Base-by-base conservation (phyloP, 2,888 invertebrate species). In the Mesochorus sp. region DNA sequence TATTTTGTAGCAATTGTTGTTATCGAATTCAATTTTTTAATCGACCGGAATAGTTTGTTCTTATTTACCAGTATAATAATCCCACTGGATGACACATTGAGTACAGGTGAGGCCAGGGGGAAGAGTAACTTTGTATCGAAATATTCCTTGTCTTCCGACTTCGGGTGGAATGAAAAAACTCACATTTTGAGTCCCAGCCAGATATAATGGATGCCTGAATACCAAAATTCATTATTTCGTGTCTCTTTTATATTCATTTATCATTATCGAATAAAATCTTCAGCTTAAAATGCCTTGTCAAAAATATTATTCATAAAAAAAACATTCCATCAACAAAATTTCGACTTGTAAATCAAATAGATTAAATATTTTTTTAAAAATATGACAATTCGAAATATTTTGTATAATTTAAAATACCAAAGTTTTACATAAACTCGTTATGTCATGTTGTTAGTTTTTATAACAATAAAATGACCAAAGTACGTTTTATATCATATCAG, bases 31-130 rank as follows among this genome's bases (percentile, higher is more conserved):
- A 24, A 12, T 51, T 6, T 12, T 3, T 0, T 2, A 67, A 17
- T 44, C 55, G 10, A 51, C 44, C 34, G 19, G 55, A 8, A 26
- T 12, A 47, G 44, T 24, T 61, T 26, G 34, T 14, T 8, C 28
- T 26, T 21, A 66, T 74, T 80, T 86, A 94, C 96, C 96, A 72
- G 97, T 97, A 83, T 95, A 96, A 90, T 97, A 98, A 72, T 95
- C 97, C 98, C 98, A 98, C 88, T 97, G 97, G n/a, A 98, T 89
- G 2, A 98, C 96, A 87, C 98, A 98, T 85, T 97, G 97, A 0
- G 95, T 95, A 86, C 97, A 98, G 0, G 96, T 96, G 1, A 98
- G 90, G 85, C 95, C 96, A 0, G 96, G 93, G 0, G 98, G 98
- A 59, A 98, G 92, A 1, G 94, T 93, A 0, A 97, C 96, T 80